A percentile compares a stretch with the other conserved stretches of the same genome.
phyloP scores from a whole-genome alignment of 2,113 vertebrate species.

The Neogale vison region DNA sequence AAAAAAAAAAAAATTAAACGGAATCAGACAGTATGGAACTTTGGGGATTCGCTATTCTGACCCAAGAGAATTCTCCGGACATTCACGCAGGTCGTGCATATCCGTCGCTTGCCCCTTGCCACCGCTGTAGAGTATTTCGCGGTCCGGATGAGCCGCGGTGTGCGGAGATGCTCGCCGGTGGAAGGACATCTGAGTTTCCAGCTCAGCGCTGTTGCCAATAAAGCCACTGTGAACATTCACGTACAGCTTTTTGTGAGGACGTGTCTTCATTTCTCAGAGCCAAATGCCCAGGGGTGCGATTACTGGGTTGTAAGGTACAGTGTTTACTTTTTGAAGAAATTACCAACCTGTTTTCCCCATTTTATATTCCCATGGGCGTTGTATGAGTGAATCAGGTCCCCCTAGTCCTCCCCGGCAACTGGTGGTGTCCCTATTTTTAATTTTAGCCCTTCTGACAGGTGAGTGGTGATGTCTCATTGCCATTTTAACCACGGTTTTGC shows the following conservation, averaged over 20 bases:
- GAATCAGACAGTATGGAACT: background rate
- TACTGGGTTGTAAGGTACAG: background rate
- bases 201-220: background rate
- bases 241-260: background rate
- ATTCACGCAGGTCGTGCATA: accelerated
- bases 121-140: background rate
- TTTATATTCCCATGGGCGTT: background rate
- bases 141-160: accelerated
- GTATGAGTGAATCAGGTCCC: accelerated
- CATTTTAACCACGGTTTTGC: background rate
- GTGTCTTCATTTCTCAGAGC: background rate
- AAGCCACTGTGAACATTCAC: background rate
- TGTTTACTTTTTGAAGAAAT: background rate
- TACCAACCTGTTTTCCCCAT: background rate
- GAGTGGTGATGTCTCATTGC: accelerated
- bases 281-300: background rate
- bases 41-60: background rate
- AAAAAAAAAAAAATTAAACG: no score
- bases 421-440: background rate
- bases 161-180: background rate
- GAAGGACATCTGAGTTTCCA: background rate
- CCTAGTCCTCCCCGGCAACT: background rate
- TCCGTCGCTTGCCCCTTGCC: accelerated
- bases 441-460: background rate
- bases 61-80: background rate